Percentiles rank a stretch among this genome's conserved stretches.
phyloP scores from a whole-genome alignment of 2,888 invertebrate species.

The Campoletis raptor region DNA sequence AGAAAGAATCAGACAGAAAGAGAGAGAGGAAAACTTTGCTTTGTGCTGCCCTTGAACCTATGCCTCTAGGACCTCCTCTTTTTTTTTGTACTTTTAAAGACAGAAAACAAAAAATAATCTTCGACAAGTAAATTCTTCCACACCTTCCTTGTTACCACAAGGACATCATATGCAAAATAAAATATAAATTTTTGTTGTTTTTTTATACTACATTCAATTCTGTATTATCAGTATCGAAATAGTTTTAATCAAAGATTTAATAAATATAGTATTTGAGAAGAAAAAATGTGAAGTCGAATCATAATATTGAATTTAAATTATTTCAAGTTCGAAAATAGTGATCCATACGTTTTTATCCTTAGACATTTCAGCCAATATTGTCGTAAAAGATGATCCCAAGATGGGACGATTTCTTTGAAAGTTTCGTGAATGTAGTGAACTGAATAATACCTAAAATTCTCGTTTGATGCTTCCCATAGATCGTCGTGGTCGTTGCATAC shows the following conservation, averaged over 20 bases:
- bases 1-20: not conserved
- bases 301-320: not conserved
- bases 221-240: not conserved
- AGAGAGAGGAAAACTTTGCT: not conserved
- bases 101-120: not conserved
- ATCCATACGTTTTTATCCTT: not conserved
- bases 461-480: conserved; percentile 40
- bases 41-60: not conserved
- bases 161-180: too few species aligned
- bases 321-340: not conserved
- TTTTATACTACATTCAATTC: not conserved
- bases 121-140: not conserved
- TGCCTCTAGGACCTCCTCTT: not conserved
- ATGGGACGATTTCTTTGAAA: conserved; percentile 30
- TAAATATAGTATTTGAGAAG: not conserved
- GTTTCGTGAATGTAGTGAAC: conserved; percentile 69
- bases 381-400: not conserved
- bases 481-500: conserved; percentile 48
- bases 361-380: not conserved
- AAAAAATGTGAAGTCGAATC: not conserved
- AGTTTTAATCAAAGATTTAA: not conserved
- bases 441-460: conserved; percentile 17
- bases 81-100: not conserved
- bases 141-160: not conserved
- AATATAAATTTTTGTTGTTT: not conserved